Evolutionary conservation across 2,113 vertebrate species (phyloP).

Genomic region (Rhinolophus ferrumequinum): DNA sequence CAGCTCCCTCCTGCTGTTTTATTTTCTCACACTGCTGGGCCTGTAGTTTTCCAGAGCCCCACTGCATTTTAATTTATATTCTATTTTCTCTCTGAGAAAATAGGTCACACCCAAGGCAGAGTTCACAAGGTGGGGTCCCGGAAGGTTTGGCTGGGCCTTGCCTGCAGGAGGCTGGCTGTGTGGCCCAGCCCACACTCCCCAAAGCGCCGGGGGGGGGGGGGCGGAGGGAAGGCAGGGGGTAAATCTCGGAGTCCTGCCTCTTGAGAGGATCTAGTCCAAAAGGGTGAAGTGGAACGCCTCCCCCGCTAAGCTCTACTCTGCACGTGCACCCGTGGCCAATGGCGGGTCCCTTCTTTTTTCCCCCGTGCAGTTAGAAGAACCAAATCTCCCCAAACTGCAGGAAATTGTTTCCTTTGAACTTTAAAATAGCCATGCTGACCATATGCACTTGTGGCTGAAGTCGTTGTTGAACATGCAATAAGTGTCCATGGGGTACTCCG

Average conservation of each 20-base stretch:
- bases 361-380: background rate
- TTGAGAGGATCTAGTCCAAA: background rate
- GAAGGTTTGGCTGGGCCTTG: conserved; percentile 29
- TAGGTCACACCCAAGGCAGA: conserved; percentile 75
- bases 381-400: background rate
- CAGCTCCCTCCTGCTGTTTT: conserved; percentile 40
- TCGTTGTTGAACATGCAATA: background rate
- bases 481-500: fast-evolving
- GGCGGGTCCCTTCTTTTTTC: background rate
- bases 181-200: conserved; percentile 54
- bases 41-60: conserved; percentile 71
- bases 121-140: conserved; percentile 74
- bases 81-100: conserved; percentile 79
- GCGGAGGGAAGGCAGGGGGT: background rate
- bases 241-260: background rate
- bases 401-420: background rate
- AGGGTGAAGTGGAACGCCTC: background rate
- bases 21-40: conserved; percentile 66
- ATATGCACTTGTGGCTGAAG: background rate
- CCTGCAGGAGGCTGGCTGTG: conserved; percentile 8
- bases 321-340: background rate
- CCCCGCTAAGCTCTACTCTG: background rate
- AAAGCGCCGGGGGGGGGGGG: background rate
- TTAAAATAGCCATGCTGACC: background rate
- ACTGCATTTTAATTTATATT: conserved; percentile 73